Evolutionary conservation across 2,888 invertebrate species (phyloP), one percentile per base, ranked within the genome.

Genomic region (Pedicia rivosa): DNA sequence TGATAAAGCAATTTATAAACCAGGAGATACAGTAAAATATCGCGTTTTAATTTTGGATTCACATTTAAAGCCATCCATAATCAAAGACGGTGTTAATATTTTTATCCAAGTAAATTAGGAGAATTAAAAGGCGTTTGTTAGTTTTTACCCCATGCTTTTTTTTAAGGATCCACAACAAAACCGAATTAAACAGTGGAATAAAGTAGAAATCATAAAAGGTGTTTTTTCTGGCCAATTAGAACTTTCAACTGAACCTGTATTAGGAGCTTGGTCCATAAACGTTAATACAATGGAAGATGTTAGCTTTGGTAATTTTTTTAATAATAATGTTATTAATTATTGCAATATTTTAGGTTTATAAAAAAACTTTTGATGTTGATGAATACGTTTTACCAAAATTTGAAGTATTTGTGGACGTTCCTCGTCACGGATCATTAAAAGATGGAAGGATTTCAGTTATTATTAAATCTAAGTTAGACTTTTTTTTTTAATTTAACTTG

Each of bases 371-470:
- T 39, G 72, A 82, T 54, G 84, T 94, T 5, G 87, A 88, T 6
- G 86, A 90, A 60, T 91, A 90, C 50, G 81, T 95, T 38, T 62
- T 90, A 46, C 97, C 97, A 0, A 92, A 92, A 55, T 97, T 92
- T 59, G 78, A 91, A 52, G 83, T 95, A 40, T 72, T 72, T 22
- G 74, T 95, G 42, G 75, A 82, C 44, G 71, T 87, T 22, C 81
- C 86, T 1, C 72, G 79, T 37, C 86, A 87, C 57, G 72, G 79
- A 5, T 78, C 88, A 2, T 80, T 84, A 54, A 74, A 74, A 44
- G 86, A 88, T 36, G 78, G 77, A 30, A 72, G 75, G 42, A 69
- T 94, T 33, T 70, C 69, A 14, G 81, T 82, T 16, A 79, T 82
- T 15, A 70, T 95, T 4, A 73, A 78, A 36, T 80, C 92, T 13